A percentile compares a stretch with the other conserved stretches of the same genome.
These are phyloP conservation scores for Minunthozetes semirufus DNA, from an alignment of 2,888 invertebrate species.

Conservation along the genomic window DNA sequence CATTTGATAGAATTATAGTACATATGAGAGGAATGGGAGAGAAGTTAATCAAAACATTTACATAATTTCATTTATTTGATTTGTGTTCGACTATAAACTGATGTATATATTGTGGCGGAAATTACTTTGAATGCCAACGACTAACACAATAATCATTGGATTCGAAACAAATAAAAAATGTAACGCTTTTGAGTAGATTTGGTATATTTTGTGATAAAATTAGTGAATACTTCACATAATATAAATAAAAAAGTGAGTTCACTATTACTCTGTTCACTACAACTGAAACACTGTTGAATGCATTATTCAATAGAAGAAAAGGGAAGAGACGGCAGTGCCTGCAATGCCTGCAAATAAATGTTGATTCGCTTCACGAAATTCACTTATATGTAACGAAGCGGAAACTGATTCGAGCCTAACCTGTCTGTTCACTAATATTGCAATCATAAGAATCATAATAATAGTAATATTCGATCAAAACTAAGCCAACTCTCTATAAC, in stretches of 20 bases:
- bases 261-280: neutral
- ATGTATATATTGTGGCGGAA: neutral
- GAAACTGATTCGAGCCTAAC: constrained; percentile 3
- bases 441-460: constrained; percentile 22
- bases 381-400: constrained; percentile 27
- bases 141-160: constrained; percentile 20
- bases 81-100: neutral
- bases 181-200: constrained; percentile 6
- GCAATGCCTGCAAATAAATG: constrained; percentile 11
- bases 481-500: neutral
- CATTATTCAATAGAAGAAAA: constrained; percentile 27
- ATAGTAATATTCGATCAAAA: constrained; percentile 27
- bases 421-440: constrained; percentile 16
- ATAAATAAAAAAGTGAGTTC: constrained; percentile 23
- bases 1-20: neutral
- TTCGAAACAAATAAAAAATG: constrained; percentile 10
- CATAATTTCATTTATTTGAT: constrained; percentile 29
- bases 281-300: constrained; percentile 4
- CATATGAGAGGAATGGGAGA: neutral
- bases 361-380: constrained; percentile 21
- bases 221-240: constrained; percentile 21
- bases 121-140: constrained; percentile 5
- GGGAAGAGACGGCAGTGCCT: neutral
- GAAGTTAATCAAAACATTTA: constrained; percentile 28
- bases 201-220: constrained; percentile 16